phyloP scores from a whole-genome alignment of 2,888 invertebrate genomes.

The Cataglyphis rosenhaueri region DNA sequence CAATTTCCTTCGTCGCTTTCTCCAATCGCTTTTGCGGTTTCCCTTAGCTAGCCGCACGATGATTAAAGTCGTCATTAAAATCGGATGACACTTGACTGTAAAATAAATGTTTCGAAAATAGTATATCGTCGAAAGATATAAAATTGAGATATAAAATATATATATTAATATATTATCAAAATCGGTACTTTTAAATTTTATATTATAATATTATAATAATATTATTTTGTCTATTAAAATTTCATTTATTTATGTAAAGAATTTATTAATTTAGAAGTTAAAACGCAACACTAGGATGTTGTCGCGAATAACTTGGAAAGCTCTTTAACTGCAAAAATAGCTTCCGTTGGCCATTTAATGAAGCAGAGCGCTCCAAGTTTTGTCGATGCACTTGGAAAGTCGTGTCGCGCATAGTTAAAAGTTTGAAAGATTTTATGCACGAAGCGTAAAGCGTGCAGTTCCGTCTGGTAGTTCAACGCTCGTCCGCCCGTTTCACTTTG shows the following conservation, averaged over 20 bases:
- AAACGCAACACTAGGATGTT: not conserved
- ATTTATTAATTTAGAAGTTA: not conserved
- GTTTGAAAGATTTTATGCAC: conserved; percentile 45
- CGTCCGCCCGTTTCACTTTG: conserved; percentile 6
- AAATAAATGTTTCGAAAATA: conserved; percentile 1
- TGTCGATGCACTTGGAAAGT: conserved; percentile 38
- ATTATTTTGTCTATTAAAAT: not conserved
- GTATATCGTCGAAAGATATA: not conserved
- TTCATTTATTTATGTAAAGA: conserved; percentile 6
- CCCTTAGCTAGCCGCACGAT: conserved; percentile 15
- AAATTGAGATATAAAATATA: not conserved
- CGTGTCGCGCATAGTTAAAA: conserved; percentile 53
- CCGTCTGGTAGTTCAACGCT: not conserved
- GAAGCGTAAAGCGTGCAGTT: conserved; percentile 22
- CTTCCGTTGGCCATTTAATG: conserved; percentile 42
- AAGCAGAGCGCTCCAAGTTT: conserved; percentile 41
- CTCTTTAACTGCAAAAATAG: conserved; percentile 14
- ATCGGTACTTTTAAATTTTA: not conserved
- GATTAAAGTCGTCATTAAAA: conserved; percentile 36
- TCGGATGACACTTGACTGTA: conserved; percentile 19
- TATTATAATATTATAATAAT: not conserved
- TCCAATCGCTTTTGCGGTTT: conserved; percentile 40
- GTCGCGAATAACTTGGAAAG: conserved; percentile 38
- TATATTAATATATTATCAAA: not conserved
- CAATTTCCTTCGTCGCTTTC: conserved; percentile 47